These are phyloP conservation scores for Psilanteris sp. DNA, from an alignment of 1,140 invertebrate species.

Conservation along the genomic window DNA sequence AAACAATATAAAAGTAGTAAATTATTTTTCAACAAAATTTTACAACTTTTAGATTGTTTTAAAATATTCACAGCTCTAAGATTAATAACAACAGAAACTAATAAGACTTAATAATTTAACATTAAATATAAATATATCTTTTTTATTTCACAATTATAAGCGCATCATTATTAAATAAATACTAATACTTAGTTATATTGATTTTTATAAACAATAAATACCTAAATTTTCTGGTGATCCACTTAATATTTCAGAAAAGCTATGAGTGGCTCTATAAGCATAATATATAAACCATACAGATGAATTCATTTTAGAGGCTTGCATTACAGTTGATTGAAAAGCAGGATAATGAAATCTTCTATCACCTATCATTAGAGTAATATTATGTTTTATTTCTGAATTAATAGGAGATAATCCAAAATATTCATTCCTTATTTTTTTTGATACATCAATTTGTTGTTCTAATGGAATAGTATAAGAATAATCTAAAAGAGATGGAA, in stretches of 20 bases:
- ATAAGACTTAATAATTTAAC: too few relatives aligned
- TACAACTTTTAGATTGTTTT: too few relatives aligned
- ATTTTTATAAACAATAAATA: too few relatives aligned
- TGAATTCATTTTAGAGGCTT: slow-evolving; percentile 78
- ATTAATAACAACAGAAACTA: too few relatives aligned
- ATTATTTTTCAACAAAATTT: too few relatives aligned
- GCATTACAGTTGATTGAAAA: slow-evolving; percentile 77
- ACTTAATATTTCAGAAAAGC: slow-evolving; percentile 77
- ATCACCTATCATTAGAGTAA: slow-evolving; percentile 81
- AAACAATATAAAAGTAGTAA: too few relatives aligned
- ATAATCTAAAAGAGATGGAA: slow-evolving; percentile 81
- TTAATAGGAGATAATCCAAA: slow-evolving; percentile 78
- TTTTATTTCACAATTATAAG: too few relatives aligned
- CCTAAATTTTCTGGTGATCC: slow-evolving; percentile 79
- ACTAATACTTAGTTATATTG: too few relatives aligned
- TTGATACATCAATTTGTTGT: slow-evolving; percentile 74
- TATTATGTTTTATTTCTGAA: slow-evolving; percentile 25
- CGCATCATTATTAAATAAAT: too few relatives aligned
- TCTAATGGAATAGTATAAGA: slow-evolving; percentile 81
- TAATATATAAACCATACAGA: slow-evolving; percentile 81
- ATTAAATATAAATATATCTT: too few relatives aligned
- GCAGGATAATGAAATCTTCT: slow-evolving; percentile 80
- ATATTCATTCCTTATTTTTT: slow-evolving; percentile 82
- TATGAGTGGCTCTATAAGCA: slow-evolving; percentile 78
- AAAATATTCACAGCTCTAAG: too few relatives aligned